Evolutionary conservation across 2,113 vertebrate species (phyloP), one percentile per base, ranked within the genome.

Genomic region (Rhagologus leucostigma): DNA sequence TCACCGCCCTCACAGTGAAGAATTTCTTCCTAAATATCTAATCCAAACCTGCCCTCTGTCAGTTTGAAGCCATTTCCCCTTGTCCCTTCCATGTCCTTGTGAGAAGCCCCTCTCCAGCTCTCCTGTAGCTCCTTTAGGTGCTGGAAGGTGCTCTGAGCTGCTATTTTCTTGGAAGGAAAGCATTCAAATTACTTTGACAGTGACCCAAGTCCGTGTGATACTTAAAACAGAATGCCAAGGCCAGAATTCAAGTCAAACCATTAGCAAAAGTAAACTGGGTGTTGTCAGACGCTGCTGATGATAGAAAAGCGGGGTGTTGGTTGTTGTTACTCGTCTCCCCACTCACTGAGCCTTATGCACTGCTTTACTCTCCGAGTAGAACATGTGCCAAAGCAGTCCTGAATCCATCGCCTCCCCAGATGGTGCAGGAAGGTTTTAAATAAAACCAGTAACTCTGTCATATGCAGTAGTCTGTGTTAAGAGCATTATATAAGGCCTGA

Each of bases 221-320:
- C 95, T 98, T 46, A 37, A 98, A 98, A 81, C 95, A 98, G 87
- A 71, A 59, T 16, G 93, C 97, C 59, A 97, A 97, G 92, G 97
- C 95, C 1, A 97, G 98, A 84, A 98, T 97, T 21, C 97, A 98
- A 76, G 75, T 98, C 50, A 98, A 98, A 89, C 95, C 95, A 14
- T 86, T 98, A 52, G 82, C 84, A 60, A 96, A 98, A 94, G 75
- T 74, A 29, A 88, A 89, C 1, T 98, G 98, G 97, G 57, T 33
- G 1, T 81, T 90, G 44, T 53, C 75, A 7, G 97, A 97, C 17
- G 97, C 97, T 3, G 97, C 98, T 30, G 96, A 91, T 93, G 97
- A 53, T 97, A 97, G 86, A 96, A 53, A 55, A 15, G 8, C 21
- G 20, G 18, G 15, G 10, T 64, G 19, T 27, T 56, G 9, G 30